These are phyloP conservation scores for Eueremaeus valkanovi DNA, from an alignment of 2,888 invertebrate species.

Conservation along the genomic window DNA sequence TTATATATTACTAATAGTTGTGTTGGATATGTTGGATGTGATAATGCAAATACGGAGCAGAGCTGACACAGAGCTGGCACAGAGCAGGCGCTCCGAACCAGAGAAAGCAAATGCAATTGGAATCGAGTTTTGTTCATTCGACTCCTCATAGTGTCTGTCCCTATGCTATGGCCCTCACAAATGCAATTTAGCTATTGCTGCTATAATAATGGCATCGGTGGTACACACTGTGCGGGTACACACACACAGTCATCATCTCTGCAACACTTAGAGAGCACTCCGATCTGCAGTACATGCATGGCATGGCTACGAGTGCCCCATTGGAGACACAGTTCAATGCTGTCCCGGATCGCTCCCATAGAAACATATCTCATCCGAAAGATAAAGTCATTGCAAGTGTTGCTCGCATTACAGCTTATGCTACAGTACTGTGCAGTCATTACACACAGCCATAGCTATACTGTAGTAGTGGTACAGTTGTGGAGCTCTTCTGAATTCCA, in stretches of 20 bases:
- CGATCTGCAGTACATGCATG: no score
- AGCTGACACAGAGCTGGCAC: neutral
- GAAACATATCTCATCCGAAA: slow-evolving; percentile 29
- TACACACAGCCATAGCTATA: neutral
- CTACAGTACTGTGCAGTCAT: neutral
- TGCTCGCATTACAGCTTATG: neutral
- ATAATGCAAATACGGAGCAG: slow-evolving; percentile 3
- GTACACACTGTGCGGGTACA: no score
- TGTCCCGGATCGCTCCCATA: slow-evolving; percentile 8
- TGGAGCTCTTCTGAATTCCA: neutral
- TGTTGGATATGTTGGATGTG: slow-evolving; percentile 15
- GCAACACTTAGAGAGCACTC: neutral
- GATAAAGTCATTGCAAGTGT: slow-evolving; percentile 8
- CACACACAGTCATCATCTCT: slow-evolving; percentile 26
- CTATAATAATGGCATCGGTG: slow-evolving; percentile 9
- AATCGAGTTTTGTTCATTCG: neutral
- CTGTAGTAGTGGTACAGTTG: neutral
- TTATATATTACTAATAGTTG: neutral
- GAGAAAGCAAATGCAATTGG: neutral
- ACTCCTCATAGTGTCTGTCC: neutral
- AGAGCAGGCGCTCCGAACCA: neutral
- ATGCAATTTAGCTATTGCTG: neutral
- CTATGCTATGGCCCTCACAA: neutral
- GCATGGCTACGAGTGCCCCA: slow-evolving; percentile 9
- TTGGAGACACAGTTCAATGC: neutral